These are phyloP conservation scores for Etheostoma spectabile DNA, from an alignment of 2,113 vertebrate genomes.

Conservation along the genomic window DNA sequence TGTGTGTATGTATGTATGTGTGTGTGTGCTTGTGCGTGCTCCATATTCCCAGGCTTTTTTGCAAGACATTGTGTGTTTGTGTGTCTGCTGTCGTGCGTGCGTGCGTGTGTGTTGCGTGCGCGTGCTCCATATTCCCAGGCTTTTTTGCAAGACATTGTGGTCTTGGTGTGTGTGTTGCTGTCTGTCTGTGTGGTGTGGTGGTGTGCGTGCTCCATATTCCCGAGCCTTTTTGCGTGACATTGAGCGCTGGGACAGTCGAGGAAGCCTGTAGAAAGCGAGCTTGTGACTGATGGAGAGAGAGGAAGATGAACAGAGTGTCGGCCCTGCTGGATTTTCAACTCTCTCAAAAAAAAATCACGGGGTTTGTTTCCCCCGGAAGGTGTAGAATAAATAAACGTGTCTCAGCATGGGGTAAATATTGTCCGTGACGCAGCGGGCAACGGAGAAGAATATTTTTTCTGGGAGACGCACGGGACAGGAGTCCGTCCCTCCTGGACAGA, in stretches of 20 bases:
- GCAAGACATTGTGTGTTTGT: too few species aligned
- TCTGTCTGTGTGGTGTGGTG: constrained; percentile 24
- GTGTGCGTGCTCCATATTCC: too few species aligned
- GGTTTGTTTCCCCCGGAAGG: too few species aligned
- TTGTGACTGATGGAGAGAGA: constrained; percentile 62
- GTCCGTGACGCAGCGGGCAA: too few species aligned
- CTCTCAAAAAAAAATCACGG: too few species aligned
- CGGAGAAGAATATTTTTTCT: constrained; percentile 46
- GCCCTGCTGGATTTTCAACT: too few species aligned
- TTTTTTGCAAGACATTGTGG: too few species aligned
- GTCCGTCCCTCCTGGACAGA: constrained; percentile 34
- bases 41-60: too few species aligned
- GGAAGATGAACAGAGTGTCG: constrained; percentile 55
- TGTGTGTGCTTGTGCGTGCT: background rate
- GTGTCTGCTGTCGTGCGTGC: too few species aligned
- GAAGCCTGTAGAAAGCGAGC: constrained; percentile 53
- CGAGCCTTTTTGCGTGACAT: too few species aligned
- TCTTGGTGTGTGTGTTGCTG: background rate
- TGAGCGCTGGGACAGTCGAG: too few species aligned
- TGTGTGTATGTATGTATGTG: background rate
- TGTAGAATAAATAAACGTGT: constrained; percentile 77
- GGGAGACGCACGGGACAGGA: constrained; percentile 27
- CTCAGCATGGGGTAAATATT: constrained; percentile 77
- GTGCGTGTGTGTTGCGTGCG: background rate
- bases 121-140: too few species aligned